Base-by-base conservation (phyloP, 2,888 invertebrate species). In the Drosophila hamatofila region DNA sequence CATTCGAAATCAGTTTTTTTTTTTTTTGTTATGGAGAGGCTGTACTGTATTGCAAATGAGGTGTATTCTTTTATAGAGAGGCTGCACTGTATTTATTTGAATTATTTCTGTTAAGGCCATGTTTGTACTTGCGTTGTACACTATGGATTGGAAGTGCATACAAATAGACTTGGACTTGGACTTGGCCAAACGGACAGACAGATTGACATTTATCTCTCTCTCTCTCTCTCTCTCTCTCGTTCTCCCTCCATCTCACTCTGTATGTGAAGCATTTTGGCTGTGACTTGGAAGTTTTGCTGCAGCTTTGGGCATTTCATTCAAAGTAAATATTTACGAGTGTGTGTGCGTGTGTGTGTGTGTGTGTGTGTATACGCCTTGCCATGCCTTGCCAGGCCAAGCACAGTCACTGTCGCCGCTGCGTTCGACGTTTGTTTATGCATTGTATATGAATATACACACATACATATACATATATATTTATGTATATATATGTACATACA, bases 261-360 rank as follows among this genome's bases (percentile, higher is more conserved):
- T 52, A 54, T 65, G 51, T 39, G 54, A 62, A 39, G 49, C 37
- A 25, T 75, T 68, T 78, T 72, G 69, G 72, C 59, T 72, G 67
- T 44, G 56, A 62, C 69, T 80, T 77, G 57, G 57, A 77, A 67
- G 68, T 74, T 81, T 71, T 41, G 70, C 72, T 78, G 75, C 59
- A 72, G 72, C 80, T 49, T 79, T 83, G 79, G 72, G 64, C 74
- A 75, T 78, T 76, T 83, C 67, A 75, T 83, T 74, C 72, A 81
- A 84, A 75, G 81, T 81, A 81, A 82, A 80, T 82, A 78, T 80
- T 80, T 82, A 72, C 49, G 64, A 65, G 63, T 3, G 46, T 12
- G 46, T 70, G 49, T 44, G 42, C 54, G 58, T 49, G 51, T 62
- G 56, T 57, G 42, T 46, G 42, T 66, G 37, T 60, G 18, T 58